A percentile compares a stretch with the other conserved stretches of the same genome.
These are phyloP conservation scores for Heliconius nattereri DNA, from an alignment of 1,140 invertebrate genomes.

Conservation along the genomic window DNA sequence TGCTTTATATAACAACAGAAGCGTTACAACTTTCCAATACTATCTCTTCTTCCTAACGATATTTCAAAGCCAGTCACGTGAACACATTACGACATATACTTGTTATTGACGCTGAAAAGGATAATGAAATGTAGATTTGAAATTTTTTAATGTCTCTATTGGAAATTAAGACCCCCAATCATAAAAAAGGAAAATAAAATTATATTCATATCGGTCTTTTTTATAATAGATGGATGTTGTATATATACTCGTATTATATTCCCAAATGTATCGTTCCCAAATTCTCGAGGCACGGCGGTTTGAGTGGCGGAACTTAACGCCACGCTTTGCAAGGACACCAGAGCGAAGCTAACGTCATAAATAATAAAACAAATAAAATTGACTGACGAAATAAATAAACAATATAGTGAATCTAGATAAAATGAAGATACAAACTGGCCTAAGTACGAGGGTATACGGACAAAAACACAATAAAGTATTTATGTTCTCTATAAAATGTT, in stretches of 20 bases:
- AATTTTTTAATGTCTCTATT: background rate
- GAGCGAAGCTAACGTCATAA: background rate
- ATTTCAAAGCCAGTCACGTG: slow-evolving; percentile 23
- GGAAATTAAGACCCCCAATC: background rate
- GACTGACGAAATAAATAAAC: slow-evolving; percentile 11
- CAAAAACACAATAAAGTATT: slow-evolving; percentile 79
- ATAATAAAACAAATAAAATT: background rate
- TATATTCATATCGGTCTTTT: background rate
- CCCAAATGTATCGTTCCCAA: no score
- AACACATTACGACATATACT: slow-evolving; percentile 30
- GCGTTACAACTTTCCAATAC: slow-evolving; percentile 68
- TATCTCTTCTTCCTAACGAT: slow-evolving; percentile 29
- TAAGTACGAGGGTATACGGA: slow-evolving; percentile 54
- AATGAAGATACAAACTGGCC: slow-evolving; percentile 35
- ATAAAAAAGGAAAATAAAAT: background rate
- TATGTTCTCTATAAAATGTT: slow-evolving; percentile 78
- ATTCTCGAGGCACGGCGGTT: no score
- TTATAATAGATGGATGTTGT: background rate
- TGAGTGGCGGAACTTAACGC: no score
- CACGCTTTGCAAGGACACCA: no score
- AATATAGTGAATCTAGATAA: slow-evolving; percentile 31
- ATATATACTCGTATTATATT: no score
- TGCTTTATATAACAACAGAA: slow-evolving; percentile 76
- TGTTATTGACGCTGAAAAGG: slow-evolving; percentile 10
- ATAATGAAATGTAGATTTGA: slow-evolving; percentile 6